Conservation (phyloP, 2,888 invertebrate genomes). For the Macaria liturata region DNA sequence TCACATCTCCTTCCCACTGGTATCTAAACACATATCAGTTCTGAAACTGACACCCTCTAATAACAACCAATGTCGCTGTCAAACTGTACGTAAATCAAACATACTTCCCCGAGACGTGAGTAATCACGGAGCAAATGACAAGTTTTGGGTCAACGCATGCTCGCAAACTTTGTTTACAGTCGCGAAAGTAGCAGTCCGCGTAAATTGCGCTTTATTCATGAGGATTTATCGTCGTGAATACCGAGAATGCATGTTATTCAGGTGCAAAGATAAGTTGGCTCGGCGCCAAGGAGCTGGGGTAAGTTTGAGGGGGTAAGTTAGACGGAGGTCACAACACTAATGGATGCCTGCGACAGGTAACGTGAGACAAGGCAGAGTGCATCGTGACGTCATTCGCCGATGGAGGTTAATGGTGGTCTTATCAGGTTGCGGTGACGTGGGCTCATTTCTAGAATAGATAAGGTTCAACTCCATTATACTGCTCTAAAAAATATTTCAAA, state of each 20-base stretch:
- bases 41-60: constrained; percentile 60
- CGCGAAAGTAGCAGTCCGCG: constrained; percentile 29
- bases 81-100: constrained; percentile 49
- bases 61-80: constrained; percentile 67
- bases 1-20: constrained; percentile 8
- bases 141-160: constrained; percentile 67
- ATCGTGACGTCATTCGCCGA: constrained; percentile 49
- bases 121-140: constrained; percentile 76
- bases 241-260: constrained; percentile 37
- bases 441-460: not conserved
- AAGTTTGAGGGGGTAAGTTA: constrained; percentile 63
- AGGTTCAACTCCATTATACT: too few relatives aligned
- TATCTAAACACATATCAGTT: constrained; percentile 35
- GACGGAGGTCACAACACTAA: constrained; percentile 74
- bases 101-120: constrained; percentile 54
- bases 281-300: constrained; percentile 58
- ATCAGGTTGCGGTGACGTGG: constrained; percentile 15
- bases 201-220: constrained; percentile 49
- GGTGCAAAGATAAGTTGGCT: constrained; percentile 51
- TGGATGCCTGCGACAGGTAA: constrained; percentile 79
- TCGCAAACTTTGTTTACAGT: constrained; percentile 31
- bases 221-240: constrained; percentile 31
- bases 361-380: constrained; percentile 77
- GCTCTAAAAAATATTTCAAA: too few relatives aligned
- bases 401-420: constrained; percentile 40